phyloP scores from a whole-genome alignment of 1,140 invertebrate species.

The Lucilia sericata region DNA sequence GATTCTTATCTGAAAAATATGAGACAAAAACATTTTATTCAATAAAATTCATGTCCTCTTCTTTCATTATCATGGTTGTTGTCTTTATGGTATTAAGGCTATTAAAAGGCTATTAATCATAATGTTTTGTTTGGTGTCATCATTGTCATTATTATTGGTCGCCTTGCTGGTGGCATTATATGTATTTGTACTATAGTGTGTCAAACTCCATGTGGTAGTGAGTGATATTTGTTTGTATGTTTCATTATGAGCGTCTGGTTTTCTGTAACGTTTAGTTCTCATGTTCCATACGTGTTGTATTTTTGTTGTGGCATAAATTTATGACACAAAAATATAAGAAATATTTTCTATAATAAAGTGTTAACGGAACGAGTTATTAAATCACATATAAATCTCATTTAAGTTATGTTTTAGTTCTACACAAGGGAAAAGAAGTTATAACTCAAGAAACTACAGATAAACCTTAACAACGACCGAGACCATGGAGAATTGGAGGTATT shows the following conservation, averaged over 20 bases:
- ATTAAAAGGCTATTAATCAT: conserved; percentile 37
- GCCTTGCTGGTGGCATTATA: conserved; percentile 30
- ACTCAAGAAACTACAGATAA: too few species aligned
- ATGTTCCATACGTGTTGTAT: not conserved
- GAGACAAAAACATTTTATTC: not conserved
- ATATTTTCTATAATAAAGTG: conserved; percentile 66
- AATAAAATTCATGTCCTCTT: not conserved
- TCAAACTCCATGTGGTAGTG: conserved; percentile 31
- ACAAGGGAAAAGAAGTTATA: too few species aligned
- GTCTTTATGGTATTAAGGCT: not conserved
- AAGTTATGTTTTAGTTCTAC: not conserved
- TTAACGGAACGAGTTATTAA: conserved; percentile 68
- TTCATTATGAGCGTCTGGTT: conserved; percentile 13
- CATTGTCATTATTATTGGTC: conserved; percentile 39
- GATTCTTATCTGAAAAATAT: not conserved
- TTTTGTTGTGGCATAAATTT: not conserved
- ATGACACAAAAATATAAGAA: conserved; percentile 54
- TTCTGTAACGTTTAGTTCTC: not conserved
- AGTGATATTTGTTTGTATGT: conserved; percentile 28
- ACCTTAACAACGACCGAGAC: too few species aligned
- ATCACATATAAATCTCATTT: conserved; percentile 45
- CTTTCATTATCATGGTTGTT: not conserved
- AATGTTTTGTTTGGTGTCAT: conserved; percentile 35
- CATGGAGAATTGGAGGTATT: too few species aligned
- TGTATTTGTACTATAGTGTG: not conserved